Evolutionary conservation across 2,888 invertebrate species (phyloP).

Genomic region (Reticulitermes lucifugus): DNA sequence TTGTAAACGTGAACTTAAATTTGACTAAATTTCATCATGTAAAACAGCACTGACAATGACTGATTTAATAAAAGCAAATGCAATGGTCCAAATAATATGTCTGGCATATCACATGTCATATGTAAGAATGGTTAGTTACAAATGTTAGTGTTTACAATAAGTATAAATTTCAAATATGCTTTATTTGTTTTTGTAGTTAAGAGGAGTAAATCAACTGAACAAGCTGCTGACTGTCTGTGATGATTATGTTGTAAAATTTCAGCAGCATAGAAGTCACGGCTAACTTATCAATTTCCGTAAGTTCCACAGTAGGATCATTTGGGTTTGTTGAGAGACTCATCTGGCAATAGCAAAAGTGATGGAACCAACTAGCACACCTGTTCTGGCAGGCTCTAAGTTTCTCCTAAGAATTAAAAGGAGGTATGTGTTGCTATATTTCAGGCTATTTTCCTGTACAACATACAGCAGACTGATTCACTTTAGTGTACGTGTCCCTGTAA

Average conservation of each 20-base stretch:
- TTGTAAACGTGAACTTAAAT: slow-evolving; percentile 76
- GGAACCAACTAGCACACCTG: too few relatives aligned
- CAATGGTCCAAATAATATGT: slow-evolving; percentile 23
- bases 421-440: too few relatives aligned
- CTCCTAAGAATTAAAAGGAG: too few relatives aligned
- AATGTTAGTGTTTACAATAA: neutral
- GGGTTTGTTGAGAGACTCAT: too few relatives aligned
- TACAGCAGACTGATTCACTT: too few relatives aligned
- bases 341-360: too few relatives aligned
- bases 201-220: neutral
- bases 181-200: neutral
- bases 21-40: slow-evolving; percentile 63
- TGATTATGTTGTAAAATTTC: slow-evolving; percentile 8
- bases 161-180: slow-evolving; percentile 5
- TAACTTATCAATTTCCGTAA: neutral
- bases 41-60: slow-evolving; percentile 12
- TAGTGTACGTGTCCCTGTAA: too few relatives aligned
- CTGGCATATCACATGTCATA: slow-evolving; percentile 23
- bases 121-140: neutral
- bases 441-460: too few relatives aligned
- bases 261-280: slow-evolving; percentile 14
- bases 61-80: slow-evolving; percentile 13
- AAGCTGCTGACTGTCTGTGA: neutral
- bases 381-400: too few relatives aligned
- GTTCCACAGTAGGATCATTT: too few relatives aligned